A percentile compares a stretch with the other conserved stretches of the same genome.
Conservation (phyloP, 2,888 invertebrate species). For the Ophion obscuratus region DNA sequence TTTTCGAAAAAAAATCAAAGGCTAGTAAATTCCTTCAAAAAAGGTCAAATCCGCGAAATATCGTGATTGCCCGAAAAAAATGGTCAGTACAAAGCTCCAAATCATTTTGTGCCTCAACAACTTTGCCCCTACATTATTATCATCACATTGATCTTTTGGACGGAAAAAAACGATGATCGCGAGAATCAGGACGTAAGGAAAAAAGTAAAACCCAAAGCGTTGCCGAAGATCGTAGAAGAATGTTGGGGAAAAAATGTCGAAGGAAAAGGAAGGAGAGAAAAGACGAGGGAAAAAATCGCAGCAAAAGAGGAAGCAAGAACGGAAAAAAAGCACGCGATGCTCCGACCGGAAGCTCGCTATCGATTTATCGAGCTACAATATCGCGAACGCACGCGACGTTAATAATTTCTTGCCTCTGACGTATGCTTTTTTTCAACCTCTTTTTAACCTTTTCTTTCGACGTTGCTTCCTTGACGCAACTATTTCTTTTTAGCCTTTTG, state of each 20-base stretch:
- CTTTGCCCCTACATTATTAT: too few relatives aligned
- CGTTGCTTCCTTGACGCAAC: background rate
- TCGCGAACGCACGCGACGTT: conserved; percentile 74
- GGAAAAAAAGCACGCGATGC: conserved; percentile 44
- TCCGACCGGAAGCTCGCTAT: conserved; percentile 58
- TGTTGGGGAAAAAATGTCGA: background rate
- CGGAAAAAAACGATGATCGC: too few relatives aligned
- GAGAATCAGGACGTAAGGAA: too few relatives aligned
- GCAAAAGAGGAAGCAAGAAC: background rate
- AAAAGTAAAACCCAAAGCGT: background rate
- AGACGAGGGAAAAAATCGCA: conserved; percentile 37
- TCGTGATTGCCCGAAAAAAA: too few relatives aligned
- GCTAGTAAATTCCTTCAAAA: too few relatives aligned
- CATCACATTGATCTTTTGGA: too few relatives aligned
- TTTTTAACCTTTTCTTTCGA: conserved; percentile 13
- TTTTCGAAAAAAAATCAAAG: too few relatives aligned
- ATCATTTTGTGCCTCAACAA: too few relatives aligned
- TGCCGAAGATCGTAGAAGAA: background rate
- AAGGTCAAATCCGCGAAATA: too few relatives aligned
- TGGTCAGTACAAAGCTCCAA: too few relatives aligned
- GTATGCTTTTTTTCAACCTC: conserved; percentile 19
- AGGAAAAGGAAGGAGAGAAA: conserved; percentile 28
- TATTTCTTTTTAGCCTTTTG: conserved; percentile 11
- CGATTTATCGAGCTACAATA: conserved; percentile 63
- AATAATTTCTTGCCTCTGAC: conserved; percentile 71